Percentiles rank a stretch among this genome's conserved stretches.
phyloP scores from a whole-genome alignment of 2,797 vertebrate species.

The Ibycter americanus region DNA sequence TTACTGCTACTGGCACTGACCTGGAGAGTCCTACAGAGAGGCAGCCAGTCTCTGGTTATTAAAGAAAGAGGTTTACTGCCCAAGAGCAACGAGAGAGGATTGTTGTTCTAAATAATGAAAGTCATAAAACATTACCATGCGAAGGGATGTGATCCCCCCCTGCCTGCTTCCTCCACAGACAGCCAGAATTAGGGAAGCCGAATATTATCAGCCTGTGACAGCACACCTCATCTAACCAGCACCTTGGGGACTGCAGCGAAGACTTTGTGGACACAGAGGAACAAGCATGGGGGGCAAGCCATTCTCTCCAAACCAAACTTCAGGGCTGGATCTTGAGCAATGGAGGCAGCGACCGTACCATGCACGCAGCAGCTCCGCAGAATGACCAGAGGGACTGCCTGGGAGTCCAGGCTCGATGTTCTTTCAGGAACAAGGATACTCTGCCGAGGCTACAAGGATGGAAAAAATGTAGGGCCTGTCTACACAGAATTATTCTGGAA shows the following conservation, averaged over 20 bases:
- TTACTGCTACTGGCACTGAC: constrained; percentile 24
- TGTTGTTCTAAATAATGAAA: constrained; percentile 54
- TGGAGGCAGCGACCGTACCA: neutral
- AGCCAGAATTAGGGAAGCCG: neutral
- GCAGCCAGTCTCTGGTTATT: constrained; percentile 45
- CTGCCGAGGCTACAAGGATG: neutral
- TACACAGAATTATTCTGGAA: neutral
- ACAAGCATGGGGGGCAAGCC: neutral
- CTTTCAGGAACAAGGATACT: neutral
- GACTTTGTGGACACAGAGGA: neutral
- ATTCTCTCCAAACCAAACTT: neutral
- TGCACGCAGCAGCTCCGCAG: neutral
- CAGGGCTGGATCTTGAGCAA: neutral
- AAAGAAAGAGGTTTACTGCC: constrained; percentile 57
- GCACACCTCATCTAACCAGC: neutral
- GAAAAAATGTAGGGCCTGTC: neutral
- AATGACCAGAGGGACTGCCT: accelerated
- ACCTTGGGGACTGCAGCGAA: accelerated
- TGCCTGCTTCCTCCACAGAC: neutral
- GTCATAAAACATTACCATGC: neutral
- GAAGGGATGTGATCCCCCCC: neutral
- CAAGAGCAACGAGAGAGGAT: neutral
- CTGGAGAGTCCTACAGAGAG: neutral
- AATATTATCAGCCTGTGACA: neutral
- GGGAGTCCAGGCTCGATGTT: accelerated